phyloP scores from a whole-genome alignment of 2,113 vertebrate species.

The Ginglymostoma cirratum region DNA sequence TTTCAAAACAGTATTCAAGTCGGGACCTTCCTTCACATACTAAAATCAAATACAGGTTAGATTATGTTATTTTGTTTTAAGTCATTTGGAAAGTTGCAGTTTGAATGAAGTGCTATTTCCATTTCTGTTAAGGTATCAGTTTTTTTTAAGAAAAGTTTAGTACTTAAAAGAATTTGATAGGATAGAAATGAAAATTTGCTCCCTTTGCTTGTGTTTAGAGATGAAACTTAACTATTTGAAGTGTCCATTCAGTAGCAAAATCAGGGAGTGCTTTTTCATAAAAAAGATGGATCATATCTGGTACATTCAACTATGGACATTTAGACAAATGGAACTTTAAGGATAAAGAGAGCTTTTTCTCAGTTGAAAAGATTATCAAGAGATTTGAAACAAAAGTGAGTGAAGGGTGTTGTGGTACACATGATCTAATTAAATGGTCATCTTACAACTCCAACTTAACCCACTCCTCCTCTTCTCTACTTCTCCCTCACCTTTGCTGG shows the following conservation, averaged over 20 bases:
- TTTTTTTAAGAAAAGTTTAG: not conserved
- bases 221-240: not conserved
- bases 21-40: constrained; percentile 93
- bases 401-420: not conserved
- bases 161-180: not conserved
- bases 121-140: not conserved
- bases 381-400: not conserved
- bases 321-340: not conserved
- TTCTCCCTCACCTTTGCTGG: too few relatives aligned
- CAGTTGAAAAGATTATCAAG: not conserved
- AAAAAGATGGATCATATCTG: too few relatives aligned
- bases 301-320: not conserved
- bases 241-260: not conserved
- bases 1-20: constrained; percentile 95
- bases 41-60: constrained; percentile 93
- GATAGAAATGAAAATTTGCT: not conserved
- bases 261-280: too few relatives aligned
- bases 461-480: too few relatives aligned
- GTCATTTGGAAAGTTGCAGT: not conserved
- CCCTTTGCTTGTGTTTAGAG: not conserved
- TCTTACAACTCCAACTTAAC: too few relatives aligned
- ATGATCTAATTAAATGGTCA: not conserved
- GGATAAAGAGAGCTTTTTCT: not conserved
- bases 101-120: not conserved
- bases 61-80: not conserved